Conservation (phyloP, 2,888 invertebrate species). For the Corbicula japonica region DNA sequence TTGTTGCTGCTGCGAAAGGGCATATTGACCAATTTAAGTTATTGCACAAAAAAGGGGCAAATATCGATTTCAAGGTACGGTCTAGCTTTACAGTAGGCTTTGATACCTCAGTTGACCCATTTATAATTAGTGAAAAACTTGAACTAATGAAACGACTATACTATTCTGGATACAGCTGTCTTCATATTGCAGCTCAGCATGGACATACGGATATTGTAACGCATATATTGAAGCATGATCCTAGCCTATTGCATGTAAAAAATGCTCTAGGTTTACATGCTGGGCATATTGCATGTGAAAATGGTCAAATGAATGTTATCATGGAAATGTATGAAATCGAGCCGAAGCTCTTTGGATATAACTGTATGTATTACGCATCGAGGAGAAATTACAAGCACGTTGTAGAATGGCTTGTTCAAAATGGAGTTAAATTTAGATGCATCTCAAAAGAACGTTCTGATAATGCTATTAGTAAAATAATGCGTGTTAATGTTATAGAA, state of each 20-base stretch:
- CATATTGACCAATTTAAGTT: slow-evolving; percentile 26
- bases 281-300: slow-evolving; percentile 42
- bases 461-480: neutral
- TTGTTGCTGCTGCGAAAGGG: slow-evolving; percentile 42
- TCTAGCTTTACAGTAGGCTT: slow-evolving; percentile 18
- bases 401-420: slow-evolving; percentile 8
- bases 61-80: no score
- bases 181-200: slow-evolving; percentile 46
- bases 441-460: slow-evolving; percentile 2
- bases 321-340: neutral
- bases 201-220: slow-evolving; percentile 21
- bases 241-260: neutral
- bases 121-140: neutral
- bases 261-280: slow-evolving; percentile 11
- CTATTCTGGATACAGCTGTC: slow-evolving; percentile 34
- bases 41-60: slow-evolving; percentile 22
- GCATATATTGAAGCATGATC: slow-evolving; percentile 18
- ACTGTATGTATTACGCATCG: slow-evolving; percentile 26
- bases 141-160: slow-evolving; percentile 18
- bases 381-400: slow-evolving; percentile 12
- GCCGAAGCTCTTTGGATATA: neutral
- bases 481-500: neutral
- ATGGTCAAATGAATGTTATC: slow-evolving; percentile 24
- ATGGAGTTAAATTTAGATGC: slow-evolving; percentile 15
- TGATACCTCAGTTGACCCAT: neutral